Evolutionary conservation across 2,113 vertebrate species (phyloP).

Genomic region (crab-eating macaque (Macaca fascicularis)): DNA sequence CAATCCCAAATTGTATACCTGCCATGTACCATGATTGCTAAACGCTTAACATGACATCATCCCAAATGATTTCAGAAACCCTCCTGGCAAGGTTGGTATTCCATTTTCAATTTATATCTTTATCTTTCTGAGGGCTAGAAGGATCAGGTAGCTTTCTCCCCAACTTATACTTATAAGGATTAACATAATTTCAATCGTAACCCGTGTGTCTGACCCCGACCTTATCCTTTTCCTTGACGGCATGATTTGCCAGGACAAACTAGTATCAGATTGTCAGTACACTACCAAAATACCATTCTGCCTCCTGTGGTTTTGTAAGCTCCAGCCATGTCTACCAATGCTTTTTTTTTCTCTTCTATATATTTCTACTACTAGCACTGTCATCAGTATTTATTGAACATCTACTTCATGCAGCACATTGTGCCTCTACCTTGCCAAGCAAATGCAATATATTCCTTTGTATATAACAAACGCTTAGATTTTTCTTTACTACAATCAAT

Average conservation of each 20-base stretch:
- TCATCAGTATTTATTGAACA: neutral
- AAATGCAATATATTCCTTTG: neutral
- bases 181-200: neutral
- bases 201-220: neutral
- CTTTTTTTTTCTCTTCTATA: neutral
- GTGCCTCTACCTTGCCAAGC: neutral
- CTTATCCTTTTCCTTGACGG: neutral
- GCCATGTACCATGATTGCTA: neutral
- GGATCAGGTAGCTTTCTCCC: neutral
- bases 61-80: neutral
- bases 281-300: neutral
- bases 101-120: neutral
- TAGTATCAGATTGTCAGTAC: neutral
- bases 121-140: neutral
- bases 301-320: neutral
- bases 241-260: neutral
- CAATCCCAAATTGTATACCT: neutral
- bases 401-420: neutral
- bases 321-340: too few species aligned
- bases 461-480: neutral
- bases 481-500: slow-evolving; percentile 16
- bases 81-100: neutral
- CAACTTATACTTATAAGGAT: neutral
- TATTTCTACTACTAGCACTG: neutral
- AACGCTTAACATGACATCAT: neutral